A percentile compares a stretch with the other conserved stretches of the same genome.
phyloP scores from a whole-genome alignment of 1,140 invertebrate genomes.

The Sitobion miscanthi region DNA sequence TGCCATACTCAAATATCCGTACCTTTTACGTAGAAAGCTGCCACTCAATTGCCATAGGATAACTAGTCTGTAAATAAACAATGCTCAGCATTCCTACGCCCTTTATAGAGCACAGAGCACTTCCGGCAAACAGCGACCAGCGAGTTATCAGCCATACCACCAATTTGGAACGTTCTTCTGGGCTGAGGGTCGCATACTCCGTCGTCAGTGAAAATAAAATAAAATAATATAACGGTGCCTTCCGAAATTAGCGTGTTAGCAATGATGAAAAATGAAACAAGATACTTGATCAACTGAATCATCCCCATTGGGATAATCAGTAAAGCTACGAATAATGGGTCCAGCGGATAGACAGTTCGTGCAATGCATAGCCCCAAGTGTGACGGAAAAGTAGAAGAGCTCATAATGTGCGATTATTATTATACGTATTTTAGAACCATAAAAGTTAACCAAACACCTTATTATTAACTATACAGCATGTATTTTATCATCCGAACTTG shows the following conservation, averaged over 20 bases:
- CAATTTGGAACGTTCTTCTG: neutral
- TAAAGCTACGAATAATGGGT: constrained; percentile 63
- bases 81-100: constrained; percentile 73
- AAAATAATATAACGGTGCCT: constrained; percentile 73
- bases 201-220: constrained; percentile 69
- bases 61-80: neutral
- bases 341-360: constrained; percentile 18
- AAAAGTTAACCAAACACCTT: neutral
- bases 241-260: constrained; percentile 73
- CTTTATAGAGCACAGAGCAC: constrained; percentile 80
- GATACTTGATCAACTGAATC: constrained; percentile 71
- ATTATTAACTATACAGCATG: neutral
- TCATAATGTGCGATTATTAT: neutral
- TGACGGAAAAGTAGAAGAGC: neutral
- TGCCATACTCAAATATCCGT: neutral
- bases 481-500: neutral
- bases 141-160: neutral
- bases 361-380: neutral
- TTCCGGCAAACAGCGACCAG: constrained; percentile 63
- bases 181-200: neutral
- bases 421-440: neutral
- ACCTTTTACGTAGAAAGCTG: constrained; percentile 66
- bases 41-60: constrained; percentile 65
- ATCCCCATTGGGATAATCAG: constrained; percentile 71
- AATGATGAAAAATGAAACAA: constrained; percentile 77